Percentiles rank a stretch among this genome's conserved stretches.
Conservation (phyloP, 2,797 vertebrate genomes). For the Denticeps clupeoides region DNA sequence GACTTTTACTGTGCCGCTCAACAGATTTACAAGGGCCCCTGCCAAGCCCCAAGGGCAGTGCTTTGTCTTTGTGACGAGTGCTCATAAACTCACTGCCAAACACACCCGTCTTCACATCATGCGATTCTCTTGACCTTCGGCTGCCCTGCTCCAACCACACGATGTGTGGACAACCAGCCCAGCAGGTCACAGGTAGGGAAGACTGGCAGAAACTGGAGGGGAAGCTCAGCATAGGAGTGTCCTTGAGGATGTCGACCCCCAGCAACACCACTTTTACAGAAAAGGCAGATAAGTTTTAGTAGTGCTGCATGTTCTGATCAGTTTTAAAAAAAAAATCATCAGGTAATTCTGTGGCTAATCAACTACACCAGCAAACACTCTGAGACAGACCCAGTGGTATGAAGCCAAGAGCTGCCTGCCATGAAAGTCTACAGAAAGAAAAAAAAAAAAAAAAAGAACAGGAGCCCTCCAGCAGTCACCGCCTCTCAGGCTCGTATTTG, state of each 20-base stretch:
- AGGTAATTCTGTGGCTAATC: not conserved
- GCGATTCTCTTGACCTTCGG: not conserved
- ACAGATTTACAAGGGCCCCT: conserved; percentile 21
- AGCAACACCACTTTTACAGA: no score
- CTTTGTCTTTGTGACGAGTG: conserved; percentile 1
- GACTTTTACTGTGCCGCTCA: conserved; percentile 19
- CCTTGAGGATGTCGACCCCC: no score
- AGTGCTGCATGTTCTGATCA: no score
- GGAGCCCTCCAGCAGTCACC: no score
- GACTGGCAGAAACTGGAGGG: no score
- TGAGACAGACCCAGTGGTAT: not conserved
- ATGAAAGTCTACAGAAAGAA: no score
- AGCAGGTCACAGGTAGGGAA: not conserved
- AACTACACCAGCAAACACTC: not conserved
- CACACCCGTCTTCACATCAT: not conserved
- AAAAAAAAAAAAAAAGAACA: no score
- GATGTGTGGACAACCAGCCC: no score
- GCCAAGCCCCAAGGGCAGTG: conserved; percentile 15
- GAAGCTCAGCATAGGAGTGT: no score
- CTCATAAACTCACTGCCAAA: conserved; percentile 4
- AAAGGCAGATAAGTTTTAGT: no score
- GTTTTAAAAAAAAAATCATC: conserved; percentile 1
- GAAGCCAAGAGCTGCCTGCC: not conserved
- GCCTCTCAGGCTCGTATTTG: not conserved
- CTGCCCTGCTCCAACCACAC: not conserved